Evolutionary conservation across 2,113 vertebrate genomes (phyloP).

Genomic region (Gopherus evgoodei): DNA sequence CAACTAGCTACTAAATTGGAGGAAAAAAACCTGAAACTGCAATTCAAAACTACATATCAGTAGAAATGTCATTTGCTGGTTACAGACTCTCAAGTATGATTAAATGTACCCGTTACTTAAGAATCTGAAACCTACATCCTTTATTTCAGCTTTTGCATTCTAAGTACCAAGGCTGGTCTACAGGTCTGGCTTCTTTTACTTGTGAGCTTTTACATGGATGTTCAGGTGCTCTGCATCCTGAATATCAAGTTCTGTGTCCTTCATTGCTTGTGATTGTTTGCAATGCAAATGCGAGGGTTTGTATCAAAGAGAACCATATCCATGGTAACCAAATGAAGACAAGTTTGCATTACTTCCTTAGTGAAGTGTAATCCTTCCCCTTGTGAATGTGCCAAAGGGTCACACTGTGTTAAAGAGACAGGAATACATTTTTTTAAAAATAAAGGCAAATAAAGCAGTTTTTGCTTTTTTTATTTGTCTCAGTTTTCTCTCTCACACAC

Average conservation of each 20-base stretch:
- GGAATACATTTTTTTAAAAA: constrained; percentile 32
- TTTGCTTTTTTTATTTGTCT: not conserved
- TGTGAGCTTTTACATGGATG: constrained; percentile 40
- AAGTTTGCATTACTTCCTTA: constrained; percentile 78
- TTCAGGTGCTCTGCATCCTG: constrained; percentile 56
- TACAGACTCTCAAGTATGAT: not conserved
- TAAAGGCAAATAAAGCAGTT: not conserved
- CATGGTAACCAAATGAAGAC: constrained; percentile 80
- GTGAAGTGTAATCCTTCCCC: constrained; percentile 56
- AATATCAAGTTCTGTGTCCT: constrained; percentile 71
- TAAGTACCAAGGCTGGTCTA: not conserved
- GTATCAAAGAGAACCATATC: constrained; percentile 70
- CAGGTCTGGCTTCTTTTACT: not conserved
- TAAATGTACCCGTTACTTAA: not conserved
- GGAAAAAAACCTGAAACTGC: not conserved
- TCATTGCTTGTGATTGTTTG: constrained; percentile 75
- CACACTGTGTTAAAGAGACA: constrained; percentile 61
- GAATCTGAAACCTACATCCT: not conserved
- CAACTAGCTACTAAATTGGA: not conserved
- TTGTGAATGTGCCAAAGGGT: constrained; percentile 52
- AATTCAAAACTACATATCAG: not conserved
- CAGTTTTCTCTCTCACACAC: not conserved
- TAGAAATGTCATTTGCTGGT: not conserved
- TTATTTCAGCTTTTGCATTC: not conserved
- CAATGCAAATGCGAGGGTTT: constrained; percentile 81